phyloP scores from a whole-genome alignment of 1,140 invertebrate species.

The Hirudo medicinalis region DNA sequence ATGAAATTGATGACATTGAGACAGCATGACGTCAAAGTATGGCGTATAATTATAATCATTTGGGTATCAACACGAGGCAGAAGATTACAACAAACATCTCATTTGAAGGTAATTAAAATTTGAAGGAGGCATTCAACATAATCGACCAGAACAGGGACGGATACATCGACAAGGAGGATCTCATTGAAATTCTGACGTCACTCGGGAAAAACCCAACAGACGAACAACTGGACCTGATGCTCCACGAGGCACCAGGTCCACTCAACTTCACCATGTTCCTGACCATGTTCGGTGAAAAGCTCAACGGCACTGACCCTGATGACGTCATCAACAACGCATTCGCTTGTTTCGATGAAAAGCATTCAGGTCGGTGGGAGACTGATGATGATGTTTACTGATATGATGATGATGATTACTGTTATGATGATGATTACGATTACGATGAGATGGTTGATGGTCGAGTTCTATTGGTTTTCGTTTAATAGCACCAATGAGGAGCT shows the following conservation, averaged over 20 bases:
- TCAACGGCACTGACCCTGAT: conserved; percentile 51
- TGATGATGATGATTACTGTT: too few species aligned
- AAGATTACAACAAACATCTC: background rate
- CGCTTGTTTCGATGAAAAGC: conserved; percentile 48
- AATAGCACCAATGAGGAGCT: too few species aligned
- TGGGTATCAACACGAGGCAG: background rate
- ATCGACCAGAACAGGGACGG: conserved; percentile 87
- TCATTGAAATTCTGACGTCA: conserved; percentile 97
- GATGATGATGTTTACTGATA: too few species aligned
- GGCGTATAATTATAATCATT: too few species aligned
- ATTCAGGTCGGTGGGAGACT: conserved; percentile 34
- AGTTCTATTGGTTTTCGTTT: too few species aligned
- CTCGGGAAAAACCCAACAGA: conserved; percentile 52
- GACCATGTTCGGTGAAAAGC: conserved; percentile 50
- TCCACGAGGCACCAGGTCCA: conserved; percentile 49
- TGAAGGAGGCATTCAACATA: conserved; percentile 98
- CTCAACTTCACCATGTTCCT: conserved; percentile 55
- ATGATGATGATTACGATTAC: too few species aligned
- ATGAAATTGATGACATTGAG: too few species aligned
- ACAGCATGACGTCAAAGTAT: too few species aligned
- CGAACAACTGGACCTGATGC: conserved; percentile 47
- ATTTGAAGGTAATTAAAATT: conserved; percentile 38
- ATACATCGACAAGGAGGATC: conserved; percentile 94
- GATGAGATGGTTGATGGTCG: too few species aligned
- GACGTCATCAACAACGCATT: conserved; percentile 51